These are phyloP conservation scores for Trichoplusia ni DNA, from an alignment of 1,140 invertebrate genomes.

Conservation along the genomic window DNA sequence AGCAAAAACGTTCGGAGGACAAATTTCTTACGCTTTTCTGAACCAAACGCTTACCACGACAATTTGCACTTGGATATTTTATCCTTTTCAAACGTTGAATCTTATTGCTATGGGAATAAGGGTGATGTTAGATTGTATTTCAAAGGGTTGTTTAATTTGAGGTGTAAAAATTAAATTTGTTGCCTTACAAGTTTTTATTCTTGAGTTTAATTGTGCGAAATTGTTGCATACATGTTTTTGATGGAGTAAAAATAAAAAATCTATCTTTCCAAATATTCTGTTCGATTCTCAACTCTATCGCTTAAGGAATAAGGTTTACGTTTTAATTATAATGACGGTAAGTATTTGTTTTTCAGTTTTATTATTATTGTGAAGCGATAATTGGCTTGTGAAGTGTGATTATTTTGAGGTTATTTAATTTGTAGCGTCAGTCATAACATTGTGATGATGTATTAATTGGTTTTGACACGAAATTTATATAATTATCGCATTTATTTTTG, in stretches of 20 bases:
- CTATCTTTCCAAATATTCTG: not conserved
- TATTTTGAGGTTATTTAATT: too few relatives aligned
- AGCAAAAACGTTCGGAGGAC: slow-evolving; percentile 57
- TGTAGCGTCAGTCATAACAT: too few relatives aligned
- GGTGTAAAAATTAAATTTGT: slow-evolving; percentile 36
- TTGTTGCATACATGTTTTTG: slow-evolving; percentile 66
- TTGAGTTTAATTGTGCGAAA: slow-evolving; percentile 71
- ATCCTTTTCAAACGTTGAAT: not conserved
- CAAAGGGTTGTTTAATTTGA: slow-evolving; percentile 7
- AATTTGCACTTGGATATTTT: not conserved
- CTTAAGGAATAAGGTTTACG: not conserved
- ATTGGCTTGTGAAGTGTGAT: slow-evolving; percentile 25
- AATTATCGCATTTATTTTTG: too few relatives aligned
- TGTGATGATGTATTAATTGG: too few relatives aligned
- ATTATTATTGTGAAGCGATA: slow-evolving; percentile 2
- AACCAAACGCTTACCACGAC: slow-evolving; percentile 28
- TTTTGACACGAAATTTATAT: too few relatives aligned
- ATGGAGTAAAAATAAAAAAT: slow-evolving; percentile 19
- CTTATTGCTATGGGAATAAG: slow-evolving; percentile 22
- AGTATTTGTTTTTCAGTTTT: slow-evolving; percentile 1
- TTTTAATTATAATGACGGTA: not conserved
- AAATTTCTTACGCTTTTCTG: slow-evolving; percentile 73
- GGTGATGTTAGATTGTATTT: slow-evolving; percentile 20
- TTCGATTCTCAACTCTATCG: not conserved
- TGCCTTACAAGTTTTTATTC: slow-evolving; percentile 59